Evolutionary conservation across 2,888 invertebrate genomes (phyloP).

Genomic region (Eumerus sabulonum): DNA sequence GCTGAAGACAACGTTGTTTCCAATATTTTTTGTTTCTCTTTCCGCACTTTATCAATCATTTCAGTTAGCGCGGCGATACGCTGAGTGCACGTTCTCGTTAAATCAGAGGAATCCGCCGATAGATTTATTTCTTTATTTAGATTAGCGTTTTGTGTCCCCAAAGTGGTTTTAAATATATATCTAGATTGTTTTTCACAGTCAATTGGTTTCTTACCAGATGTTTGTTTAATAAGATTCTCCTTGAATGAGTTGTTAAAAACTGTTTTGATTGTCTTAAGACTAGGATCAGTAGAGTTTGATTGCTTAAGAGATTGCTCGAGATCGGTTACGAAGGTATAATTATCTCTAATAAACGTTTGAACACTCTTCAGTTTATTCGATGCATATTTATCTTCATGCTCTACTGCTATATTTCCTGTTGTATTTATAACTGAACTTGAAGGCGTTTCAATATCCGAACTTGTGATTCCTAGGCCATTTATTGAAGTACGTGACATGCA

Average conservation of each 20-base stretch:
- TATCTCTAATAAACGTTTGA: slow-evolving; percentile 76
- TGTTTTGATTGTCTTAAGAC: slow-evolving; percentile 70
- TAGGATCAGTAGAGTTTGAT: slow-evolving; percentile 69
- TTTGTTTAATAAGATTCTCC: slow-evolving; percentile 9
- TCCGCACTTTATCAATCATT: slow-evolving; percentile 82
- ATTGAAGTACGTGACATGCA: slow-evolving; percentile 80
- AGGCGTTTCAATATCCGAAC: slow-evolving; percentile 80
- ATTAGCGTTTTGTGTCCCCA: background rate
- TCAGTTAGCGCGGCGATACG: slow-evolving; percentile 81
- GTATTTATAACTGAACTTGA: slow-evolving; percentile 79
- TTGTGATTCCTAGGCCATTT: slow-evolving; percentile 79
- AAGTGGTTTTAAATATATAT: background rate
- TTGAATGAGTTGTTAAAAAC: slow-evolving; percentile 73
- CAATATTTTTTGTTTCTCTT: slow-evolving; percentile 80
- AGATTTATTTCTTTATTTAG: slow-evolving; percentile 43
- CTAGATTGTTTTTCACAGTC: slow-evolving; percentile 1
- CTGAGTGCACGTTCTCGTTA: slow-evolving; percentile 81
- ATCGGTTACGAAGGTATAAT: slow-evolving; percentile 76
- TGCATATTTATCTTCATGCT: slow-evolving; percentile 61
- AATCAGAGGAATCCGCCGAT: slow-evolving; percentile 79
- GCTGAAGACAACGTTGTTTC: slow-evolving; percentile 77
- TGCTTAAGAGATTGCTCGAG: slow-evolving; percentile 74
- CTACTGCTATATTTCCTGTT: slow-evolving; percentile 74
- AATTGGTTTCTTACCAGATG: background rate
- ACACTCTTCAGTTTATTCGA: slow-evolving; percentile 72